Evolutionary conservation across 2,113 vertebrate genomes (phyloP).

Genomic region (Corvus hawaiiensis): DNA sequence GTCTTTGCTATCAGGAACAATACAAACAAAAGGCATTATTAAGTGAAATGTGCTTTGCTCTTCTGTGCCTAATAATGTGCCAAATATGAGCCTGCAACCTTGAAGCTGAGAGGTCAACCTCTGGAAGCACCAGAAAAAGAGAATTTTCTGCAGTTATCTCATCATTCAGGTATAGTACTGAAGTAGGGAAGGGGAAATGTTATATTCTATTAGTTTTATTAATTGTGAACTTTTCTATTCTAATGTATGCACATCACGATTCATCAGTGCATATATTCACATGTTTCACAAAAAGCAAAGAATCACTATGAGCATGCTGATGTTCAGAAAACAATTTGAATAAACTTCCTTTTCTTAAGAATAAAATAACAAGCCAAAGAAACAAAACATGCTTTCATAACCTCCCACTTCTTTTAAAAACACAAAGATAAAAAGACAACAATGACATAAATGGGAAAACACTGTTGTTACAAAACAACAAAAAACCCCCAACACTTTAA

Average conservation of each 20-base stretch:
- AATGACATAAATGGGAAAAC: not conserved
- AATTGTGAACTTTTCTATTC: not conserved
- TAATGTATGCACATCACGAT: rapidly evolving
- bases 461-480: not conserved
- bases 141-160: not conserved
- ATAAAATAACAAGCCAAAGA: not conserved
- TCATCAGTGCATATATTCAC: not conserved
- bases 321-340: not conserved
- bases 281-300: not conserved
- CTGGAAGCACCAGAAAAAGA: not conserved
- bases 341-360: not conserved
- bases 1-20: not conserved
- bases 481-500: not conserved
- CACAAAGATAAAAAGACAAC: not conserved
- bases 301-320: not conserved
- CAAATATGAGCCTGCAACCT: not conserved
- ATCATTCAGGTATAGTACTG: not conserved
- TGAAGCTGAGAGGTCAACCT: not conserved
- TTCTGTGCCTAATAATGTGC: not conserved
- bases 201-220: not conserved
- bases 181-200: not conserved
- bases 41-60: not conserved
- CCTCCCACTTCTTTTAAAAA: not conserved
- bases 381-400: not conserved
- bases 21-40: not conserved